Evolutionary conservation across 2,113 vertebrate genomes (phyloP), one percentile per base, ranked within the genome.

Genomic region (Brachyhypopomus gauderio): DNA sequence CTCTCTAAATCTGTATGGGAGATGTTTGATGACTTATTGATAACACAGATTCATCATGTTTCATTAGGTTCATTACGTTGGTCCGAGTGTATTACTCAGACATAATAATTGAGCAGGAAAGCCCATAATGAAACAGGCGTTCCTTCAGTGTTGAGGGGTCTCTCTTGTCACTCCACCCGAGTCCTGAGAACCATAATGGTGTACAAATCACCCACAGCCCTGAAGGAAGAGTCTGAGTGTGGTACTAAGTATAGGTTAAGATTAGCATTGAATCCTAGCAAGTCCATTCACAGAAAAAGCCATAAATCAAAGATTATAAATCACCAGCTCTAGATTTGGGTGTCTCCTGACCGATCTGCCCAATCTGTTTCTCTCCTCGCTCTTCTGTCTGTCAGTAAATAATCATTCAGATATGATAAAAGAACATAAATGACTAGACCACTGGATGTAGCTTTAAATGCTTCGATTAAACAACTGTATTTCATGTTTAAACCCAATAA

Each of bases 101-200:
- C 41, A 23, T 38, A 63, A 67, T 19, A 72, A 23, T 22, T 38
- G n/a, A 11, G 52, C 27, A 77, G 34, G 19, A 80, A 41, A 80
- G 36, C 30, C 12, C 19, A 74, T 25, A n/a, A 66, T 25, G 23
- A 6, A 48, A 59, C 30, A 74, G 45, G 71, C 79, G 22, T 22
- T 58, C 30, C 6, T 70, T 81, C 62, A 34, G 12, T 52, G 66
- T 34, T 45, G 20, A 70, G n/a, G 22, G 19, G 64, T 70, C 36
- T 45, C 60, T 17, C 59, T 23, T 22, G 59, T 30, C 52, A 8
- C 23, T 75, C 25, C 63, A 36, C 34, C 80, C 45, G 72, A 69
- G 59, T 75, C 72, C 60, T 81, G 80, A 25, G 62, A 75, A 69
- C n/a, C 41, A n/a, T 27, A 34, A 69, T 58, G n/a, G 59, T 69